Conservation (phyloP, 2,888 invertebrate species). For the Oxytorus armatus region DNA sequence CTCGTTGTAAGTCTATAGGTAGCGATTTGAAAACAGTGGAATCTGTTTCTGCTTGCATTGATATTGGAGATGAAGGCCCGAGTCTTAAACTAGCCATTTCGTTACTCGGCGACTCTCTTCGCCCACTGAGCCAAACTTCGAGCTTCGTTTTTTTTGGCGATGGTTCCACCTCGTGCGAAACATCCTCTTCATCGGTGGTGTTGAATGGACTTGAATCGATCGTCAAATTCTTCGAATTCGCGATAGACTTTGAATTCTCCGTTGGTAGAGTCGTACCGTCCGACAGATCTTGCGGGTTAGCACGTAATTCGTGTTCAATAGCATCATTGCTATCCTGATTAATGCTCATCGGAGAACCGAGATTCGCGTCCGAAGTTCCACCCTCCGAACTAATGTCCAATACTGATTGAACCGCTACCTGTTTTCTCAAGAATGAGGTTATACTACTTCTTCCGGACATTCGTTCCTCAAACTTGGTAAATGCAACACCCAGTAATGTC, state of each 20-base stretch:
- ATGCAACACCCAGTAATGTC: constrained; percentile 92
- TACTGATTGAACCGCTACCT: constrained; percentile 92
- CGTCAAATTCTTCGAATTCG: not conserved
- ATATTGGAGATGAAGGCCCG: constrained; percentile 79
- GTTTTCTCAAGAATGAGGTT: constrained; percentile 90
- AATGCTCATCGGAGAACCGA: constrained; percentile 83
- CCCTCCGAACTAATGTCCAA: constrained; percentile 82
- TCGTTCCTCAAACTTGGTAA: constrained; percentile 92
- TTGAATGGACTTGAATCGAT: constrained; percentile 68
- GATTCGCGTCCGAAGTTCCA: constrained; percentile 81
- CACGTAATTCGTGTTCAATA: constrained; percentile 65
- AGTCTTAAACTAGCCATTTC: constrained; percentile 82
- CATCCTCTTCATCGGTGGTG: constrained; percentile 77
- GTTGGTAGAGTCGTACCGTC: not conserved
- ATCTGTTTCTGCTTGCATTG: constrained; percentile 86
- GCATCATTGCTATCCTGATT: constrained; percentile 81
- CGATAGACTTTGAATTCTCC: constrained; percentile 47
- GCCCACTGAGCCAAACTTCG: constrained; percentile 85
- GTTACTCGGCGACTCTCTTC: constrained; percentile 83
- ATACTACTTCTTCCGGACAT: constrained; percentile 90
- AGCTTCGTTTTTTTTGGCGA: constrained; percentile 90
- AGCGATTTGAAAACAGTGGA: constrained; percentile 89
- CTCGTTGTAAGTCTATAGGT: constrained; percentile 90
- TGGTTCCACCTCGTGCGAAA: constrained; percentile 88
- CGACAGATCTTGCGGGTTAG: constrained; percentile 20